Evolutionary conservation across 2,113 vertebrate species (phyloP).

Genomic region (Polyodon spathula): DNA sequence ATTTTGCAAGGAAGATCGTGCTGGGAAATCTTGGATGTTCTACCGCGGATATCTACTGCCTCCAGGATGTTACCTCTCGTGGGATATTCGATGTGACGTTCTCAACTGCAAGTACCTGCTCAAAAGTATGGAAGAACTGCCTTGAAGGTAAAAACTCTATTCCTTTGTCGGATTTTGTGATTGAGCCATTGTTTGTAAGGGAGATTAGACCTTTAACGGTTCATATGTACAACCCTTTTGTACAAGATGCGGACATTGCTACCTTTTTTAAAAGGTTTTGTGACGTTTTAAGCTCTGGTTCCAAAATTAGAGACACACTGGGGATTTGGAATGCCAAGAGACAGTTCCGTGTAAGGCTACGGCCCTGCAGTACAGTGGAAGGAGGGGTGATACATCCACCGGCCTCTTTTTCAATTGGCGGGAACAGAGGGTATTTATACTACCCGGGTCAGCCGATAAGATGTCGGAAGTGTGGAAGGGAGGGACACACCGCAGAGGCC

Average conservation of each 20-base stretch:
- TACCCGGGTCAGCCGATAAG: slow-evolving; percentile 9
- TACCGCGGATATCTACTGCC: too few relatives aligned
- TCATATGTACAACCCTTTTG: background rate
- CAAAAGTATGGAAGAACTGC: too few relatives aligned
- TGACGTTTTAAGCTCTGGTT: background rate
- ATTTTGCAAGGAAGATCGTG: too few relatives aligned
- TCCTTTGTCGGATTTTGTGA: too few relatives aligned
- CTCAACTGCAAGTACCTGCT: too few relatives aligned
- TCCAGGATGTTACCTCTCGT: too few relatives aligned
- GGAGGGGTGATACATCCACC: slow-evolving; percentile 6
- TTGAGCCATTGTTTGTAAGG: too few relatives aligned
- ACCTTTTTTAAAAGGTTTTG: background rate
- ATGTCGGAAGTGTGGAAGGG: slow-evolving; percentile 5
- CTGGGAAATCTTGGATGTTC: too few relatives aligned
- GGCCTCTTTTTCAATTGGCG: background rate
- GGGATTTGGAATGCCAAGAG: slow-evolving; percentile 7
- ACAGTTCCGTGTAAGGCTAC: background rate
- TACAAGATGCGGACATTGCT: background rate
- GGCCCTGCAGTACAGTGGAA: background rate
- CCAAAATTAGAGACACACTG: background rate
- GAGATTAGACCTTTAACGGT: too few relatives aligned
- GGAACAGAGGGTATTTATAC: slow-evolving; percentile 2
- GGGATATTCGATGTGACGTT: too few relatives aligned
- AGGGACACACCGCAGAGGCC: background rate
- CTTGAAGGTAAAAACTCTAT: too few relatives aligned